Conservation (phyloP, 53 echinoderm and acorn worm genomes). For the Holothuria scabra region DNA sequence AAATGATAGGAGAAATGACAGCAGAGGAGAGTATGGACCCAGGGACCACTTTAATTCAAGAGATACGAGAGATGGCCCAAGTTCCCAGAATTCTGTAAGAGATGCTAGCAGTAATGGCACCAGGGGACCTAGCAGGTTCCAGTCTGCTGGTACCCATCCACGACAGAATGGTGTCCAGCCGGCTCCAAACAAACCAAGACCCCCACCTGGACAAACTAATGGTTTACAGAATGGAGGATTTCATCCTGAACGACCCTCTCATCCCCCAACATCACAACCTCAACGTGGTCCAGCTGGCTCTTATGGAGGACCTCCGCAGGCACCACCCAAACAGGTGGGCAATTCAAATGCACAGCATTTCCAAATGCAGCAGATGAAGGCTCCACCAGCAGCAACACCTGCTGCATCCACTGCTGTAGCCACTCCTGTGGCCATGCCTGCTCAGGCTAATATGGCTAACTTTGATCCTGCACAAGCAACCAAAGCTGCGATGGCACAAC, state of each 20-base stretch:
- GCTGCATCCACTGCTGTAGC: conserved; percentile 22
- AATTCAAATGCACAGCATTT: not conserved
- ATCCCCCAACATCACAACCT: too few species aligned
- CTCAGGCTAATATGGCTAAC: conserved; percentile 33
- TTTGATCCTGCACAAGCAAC: conserved; percentile 68
- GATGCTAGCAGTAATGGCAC: not conserved
- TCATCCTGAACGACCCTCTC: not conserved
- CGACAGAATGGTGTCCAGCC: conserved; percentile 35
- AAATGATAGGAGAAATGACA: conserved; percentile 30
- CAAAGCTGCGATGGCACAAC: conserved; percentile 51
- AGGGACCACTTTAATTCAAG: conserved; percentile 35
- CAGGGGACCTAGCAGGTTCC: conserved; percentile 29
- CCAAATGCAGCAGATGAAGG: not conserved
- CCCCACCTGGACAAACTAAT: not conserved
- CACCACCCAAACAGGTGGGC: too few species aligned
- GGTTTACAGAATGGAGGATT: conserved; percentile 19
- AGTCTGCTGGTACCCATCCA: not conserved
- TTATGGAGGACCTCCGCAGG: too few species aligned
- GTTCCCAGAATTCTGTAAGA: not conserved
- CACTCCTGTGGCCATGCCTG: not conserved
- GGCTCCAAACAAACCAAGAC: conserved; percentile 30
- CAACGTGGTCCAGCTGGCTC: too few species aligned
- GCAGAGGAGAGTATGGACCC: not conserved
- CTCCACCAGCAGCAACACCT: not conserved
- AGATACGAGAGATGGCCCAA: not conserved